Percentiles rank a stretch among this genome's conserved stretches.
Evolutionary conservation across 2,888 invertebrate genomes (phyloP).

Genomic region (Antheraea assamensis): DNA sequence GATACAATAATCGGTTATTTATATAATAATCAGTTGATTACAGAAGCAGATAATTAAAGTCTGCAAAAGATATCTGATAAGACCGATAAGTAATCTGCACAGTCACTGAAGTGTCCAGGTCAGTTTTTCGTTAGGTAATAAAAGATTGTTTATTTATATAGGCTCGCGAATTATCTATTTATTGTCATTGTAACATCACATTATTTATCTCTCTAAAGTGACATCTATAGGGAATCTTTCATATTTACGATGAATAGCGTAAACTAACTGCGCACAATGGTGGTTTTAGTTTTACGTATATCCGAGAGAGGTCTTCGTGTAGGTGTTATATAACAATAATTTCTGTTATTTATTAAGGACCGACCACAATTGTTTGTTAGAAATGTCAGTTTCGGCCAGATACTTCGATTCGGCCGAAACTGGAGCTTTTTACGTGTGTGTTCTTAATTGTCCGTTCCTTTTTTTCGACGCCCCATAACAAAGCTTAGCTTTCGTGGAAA

Average conservation of each 20-base stretch:
- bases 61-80: not conserved
- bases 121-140: not conserved
- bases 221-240: not conserved
- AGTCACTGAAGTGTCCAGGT: not conserved
- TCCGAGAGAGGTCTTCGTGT: slow-evolving; percentile 7
- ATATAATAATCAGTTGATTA: not conserved
- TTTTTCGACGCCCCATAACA: no score
- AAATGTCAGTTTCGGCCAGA: no score
- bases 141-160: not conserved
- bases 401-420: no score
- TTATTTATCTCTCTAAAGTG: not conserved
- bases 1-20: not conserved
- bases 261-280: not conserved
- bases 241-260: not conserved
- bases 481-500: no score
- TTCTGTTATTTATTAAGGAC: not conserved
- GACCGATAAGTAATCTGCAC: not conserved
- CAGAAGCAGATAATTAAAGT: not conserved
- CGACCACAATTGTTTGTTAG: no score
- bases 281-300: slow-evolving; percentile 47
- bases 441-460: no score
- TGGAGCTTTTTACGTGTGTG: no score
- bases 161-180: not conserved
- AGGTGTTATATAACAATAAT: not conserved
- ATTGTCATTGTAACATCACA: not conserved